A percentile compares a stretch with the other conserved stretches of the same genome.
phyloP scores from a whole-genome alignment of 2,113 vertebrate genomes.

The Pterophyllum scalare region DNA sequence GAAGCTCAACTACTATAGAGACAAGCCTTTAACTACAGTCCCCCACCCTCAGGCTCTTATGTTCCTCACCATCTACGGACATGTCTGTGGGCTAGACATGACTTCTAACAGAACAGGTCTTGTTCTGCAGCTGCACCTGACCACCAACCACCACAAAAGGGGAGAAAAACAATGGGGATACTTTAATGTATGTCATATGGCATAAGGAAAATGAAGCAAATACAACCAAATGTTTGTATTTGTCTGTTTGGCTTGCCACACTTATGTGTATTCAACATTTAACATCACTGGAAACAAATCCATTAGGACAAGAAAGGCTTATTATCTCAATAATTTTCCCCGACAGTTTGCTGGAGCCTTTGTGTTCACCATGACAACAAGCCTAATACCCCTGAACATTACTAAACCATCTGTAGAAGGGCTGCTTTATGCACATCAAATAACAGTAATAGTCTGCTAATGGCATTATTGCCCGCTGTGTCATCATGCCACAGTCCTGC shows the following conservation, averaged over 20 bases:
- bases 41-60: not conserved
- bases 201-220: not conserved
- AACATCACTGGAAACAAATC: conserved; percentile 53
- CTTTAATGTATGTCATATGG: not conserved
- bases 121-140: not conserved
- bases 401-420: conserved; percentile 71
- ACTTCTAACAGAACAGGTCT: not conserved
- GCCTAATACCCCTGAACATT: conserved; percentile 68
- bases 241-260: not conserved
- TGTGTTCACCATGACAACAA: conserved; percentile 70
- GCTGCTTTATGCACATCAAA: conserved; percentile 71
- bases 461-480: conserved; percentile 70
- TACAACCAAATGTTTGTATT: not conserved
- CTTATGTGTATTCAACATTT: conserved; percentile 34
- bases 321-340: conserved; percentile 62
- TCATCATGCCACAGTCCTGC: conserved; percentile 64
- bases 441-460: conserved; percentile 69
- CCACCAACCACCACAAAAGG: not conserved
- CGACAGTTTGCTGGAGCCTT: conserved; percentile 46
- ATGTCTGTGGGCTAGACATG: conserved; percentile 4
- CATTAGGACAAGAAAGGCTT: conserved; percentile 58
- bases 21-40: not conserved
- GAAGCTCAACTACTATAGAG: not conserved
- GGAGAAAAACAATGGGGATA: not conserved
- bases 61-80: not conserved